These are phyloP conservation scores for Pegea sp. DNA, from an alignment of 23 tunicate genomes.

Conservation along the genomic window DNA sequence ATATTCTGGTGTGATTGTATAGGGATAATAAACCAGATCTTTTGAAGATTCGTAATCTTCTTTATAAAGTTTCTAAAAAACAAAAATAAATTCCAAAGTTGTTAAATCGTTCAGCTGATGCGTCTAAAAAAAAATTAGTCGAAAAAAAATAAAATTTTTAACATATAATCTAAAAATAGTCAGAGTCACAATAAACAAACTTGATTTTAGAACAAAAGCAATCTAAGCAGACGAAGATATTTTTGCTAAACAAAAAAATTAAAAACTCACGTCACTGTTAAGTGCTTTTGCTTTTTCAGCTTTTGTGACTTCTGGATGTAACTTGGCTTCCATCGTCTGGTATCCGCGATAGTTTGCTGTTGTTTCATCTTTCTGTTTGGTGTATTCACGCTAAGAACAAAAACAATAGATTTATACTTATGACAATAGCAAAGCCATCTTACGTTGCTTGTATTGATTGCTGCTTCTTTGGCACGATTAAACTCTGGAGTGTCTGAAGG, in stretches of 20 bases:
- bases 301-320: conserved; percentile 85
- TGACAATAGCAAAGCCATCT: conserved; percentile 6
- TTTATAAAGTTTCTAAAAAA: conserved; percentile 32
- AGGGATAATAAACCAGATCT: conserved; percentile 70
- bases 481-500: conserved; percentile 75
- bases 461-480: conserved; percentile 56
- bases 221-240: not conserved
- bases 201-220: not conserved
- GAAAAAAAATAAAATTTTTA: not conserved
- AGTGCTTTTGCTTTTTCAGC: conserved; percentile 85
- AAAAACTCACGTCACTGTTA: conserved; percentile 40
- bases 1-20: conserved; percentile 85
- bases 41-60: conserved; percentile 94
- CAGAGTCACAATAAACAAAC: not conserved
- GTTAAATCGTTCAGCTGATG: too few species aligned
- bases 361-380: conserved; percentile 67
- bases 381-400: conserved; percentile 49
- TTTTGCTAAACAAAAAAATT: not conserved
- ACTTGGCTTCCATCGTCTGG: conserved; percentile 89
- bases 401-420: too few species aligned
- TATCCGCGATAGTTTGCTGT: conserved; percentile 59
- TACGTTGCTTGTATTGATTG: conserved; percentile 74
- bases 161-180: not conserved
- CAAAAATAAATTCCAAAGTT: not conserved
- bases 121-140: conserved; percentile 1